These are phyloP conservation scores for Drosophila athabasca DNA, from an alignment of 1,140 invertebrate genomes.

Conservation along the genomic window DNA sequence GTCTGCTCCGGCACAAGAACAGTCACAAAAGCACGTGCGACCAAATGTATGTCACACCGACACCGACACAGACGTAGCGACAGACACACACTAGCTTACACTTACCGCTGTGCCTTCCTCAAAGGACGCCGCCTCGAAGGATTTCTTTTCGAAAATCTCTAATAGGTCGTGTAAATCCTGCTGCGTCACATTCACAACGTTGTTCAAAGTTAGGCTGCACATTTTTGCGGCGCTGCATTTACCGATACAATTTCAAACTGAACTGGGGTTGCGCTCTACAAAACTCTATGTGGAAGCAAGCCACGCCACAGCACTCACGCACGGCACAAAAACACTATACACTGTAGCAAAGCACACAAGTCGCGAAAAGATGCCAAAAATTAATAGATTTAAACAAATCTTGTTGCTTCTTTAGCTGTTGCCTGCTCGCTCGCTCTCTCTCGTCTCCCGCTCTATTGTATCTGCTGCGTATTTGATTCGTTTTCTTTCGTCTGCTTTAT, in stretches of 20 bases:
- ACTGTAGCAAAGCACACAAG: conserved; percentile 1
- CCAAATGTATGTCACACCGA: conserved; percentile 58
- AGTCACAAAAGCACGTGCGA: conserved; percentile 53
- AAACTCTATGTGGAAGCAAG: too few relatives aligned
- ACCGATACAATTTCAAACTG: conserved; percentile 38
- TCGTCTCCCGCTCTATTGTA: conserved; percentile 34
- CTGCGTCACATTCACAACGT: conserved; percentile 73
- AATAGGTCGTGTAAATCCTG: conserved; percentile 80
- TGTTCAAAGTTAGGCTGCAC: conserved; percentile 69
- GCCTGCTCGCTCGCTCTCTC: conserved; percentile 25
- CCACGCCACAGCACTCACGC: conserved; percentile 28
- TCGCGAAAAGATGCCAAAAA: conserved; percentile 34
- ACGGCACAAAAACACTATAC: conserved; percentile 2
- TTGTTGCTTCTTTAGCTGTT: conserved; percentile 22
- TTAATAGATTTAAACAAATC: conserved; percentile 39
- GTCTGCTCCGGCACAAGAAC: conserved; percentile 37
- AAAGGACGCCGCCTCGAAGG: conserved; percentile 77
- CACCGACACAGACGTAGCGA: too few relatives aligned
- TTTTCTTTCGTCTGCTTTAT: conserved; percentile 42
- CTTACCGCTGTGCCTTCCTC: conserved; percentile 79
- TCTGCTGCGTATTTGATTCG: conserved; percentile 54
- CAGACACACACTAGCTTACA: conserved; percentile 15
- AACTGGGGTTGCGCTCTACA: too few relatives aligned
- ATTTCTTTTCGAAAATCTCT: conserved; percentile 82
- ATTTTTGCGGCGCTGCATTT: conserved; percentile 80